Evolutionary conservation across 2,888 invertebrate species (phyloP).

Genomic region (Halictus ligatus): DNA sequence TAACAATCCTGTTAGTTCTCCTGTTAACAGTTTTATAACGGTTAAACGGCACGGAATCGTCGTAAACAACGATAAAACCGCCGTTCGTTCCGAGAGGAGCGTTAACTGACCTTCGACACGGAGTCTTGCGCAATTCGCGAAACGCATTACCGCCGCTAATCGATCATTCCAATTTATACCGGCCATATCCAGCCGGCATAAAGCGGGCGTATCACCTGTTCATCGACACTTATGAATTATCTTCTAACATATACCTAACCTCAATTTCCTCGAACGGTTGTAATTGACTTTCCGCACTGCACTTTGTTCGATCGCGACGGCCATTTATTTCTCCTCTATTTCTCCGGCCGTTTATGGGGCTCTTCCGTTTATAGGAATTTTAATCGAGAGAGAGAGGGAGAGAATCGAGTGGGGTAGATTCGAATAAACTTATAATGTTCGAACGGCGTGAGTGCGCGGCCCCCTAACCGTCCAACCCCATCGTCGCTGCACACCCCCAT

Average conservation of each 20-base stretch:
- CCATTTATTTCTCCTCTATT: not conserved
- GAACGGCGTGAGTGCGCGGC: conserved; percentile 1
- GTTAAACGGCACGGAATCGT: not conserved
- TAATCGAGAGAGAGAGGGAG: not conserved
- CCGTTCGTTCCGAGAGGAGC: not conserved
- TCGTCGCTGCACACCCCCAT: not conserved
- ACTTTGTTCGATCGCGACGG: not conserved
- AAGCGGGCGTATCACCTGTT: not conserved
- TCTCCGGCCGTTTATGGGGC: not conserved
- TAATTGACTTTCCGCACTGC: not conserved
- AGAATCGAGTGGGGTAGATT: conserved; percentile 31
- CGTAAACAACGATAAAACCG: not conserved
- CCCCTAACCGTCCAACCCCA: not conserved
- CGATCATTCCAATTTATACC: not conserved
- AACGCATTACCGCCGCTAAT: not conserved
- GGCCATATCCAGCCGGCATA: not conserved
- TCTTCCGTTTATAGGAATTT: not conserved
- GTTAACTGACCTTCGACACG: not conserved
- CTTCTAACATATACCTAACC: not conserved
- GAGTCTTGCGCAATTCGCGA: conserved; percentile 1
- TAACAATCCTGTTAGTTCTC: not conserved
- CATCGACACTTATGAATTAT: conserved; percentile 5
- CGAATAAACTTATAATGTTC: conserved; percentile 47
- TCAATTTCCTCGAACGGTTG: not conserved
- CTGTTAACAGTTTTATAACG: rapidly evolving